A percentile compares a stretch with the other conserved stretches of the same genome.
Evolutionary conservation across 1,140 invertebrate species (phyloP).

Genomic region (Monochamus saltuarius): DNA sequence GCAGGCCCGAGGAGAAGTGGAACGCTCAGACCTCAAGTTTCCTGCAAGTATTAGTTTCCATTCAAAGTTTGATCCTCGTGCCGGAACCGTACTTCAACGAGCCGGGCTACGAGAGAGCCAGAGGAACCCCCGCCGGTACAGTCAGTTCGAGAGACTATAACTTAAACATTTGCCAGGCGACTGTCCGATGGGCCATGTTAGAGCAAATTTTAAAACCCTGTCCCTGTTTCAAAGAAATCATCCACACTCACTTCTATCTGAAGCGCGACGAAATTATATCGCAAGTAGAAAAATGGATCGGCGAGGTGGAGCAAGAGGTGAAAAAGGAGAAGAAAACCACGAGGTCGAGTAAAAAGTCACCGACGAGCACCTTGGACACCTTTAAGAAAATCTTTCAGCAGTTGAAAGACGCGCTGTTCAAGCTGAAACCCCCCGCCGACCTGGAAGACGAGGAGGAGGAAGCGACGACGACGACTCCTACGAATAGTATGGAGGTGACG

Average conservation of each 20-base stretch:
- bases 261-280: slow-evolving; percentile 88
- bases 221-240: slow-evolving; percentile 92
- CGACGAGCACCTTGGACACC: slow-evolving; percentile 29
- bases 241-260: slow-evolving; percentile 92
- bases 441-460: slow-evolving; percentile 54
- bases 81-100: slow-evolving; percentile 98
- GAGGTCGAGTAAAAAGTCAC: slow-evolving; percentile 25
- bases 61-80: slow-evolving; percentile 93
- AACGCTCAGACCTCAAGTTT: slow-evolving; percentile 96
- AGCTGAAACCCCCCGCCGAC: slow-evolving; percentile 72
- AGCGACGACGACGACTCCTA: slow-evolving; percentile 41
- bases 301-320: slow-evolving; percentile 56
- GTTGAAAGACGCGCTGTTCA: slow-evolving; percentile 52
- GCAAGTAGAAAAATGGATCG: slow-evolving; percentile 88
- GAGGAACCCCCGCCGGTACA: slow-evolving; percentile 84
- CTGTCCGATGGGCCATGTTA: slow-evolving; percentile 94
- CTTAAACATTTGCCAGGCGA: slow-evolving; percentile 93
- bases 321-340: slow-evolving; percentile 28
- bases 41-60: slow-evolving; percentile 93
- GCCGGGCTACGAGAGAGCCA: slow-evolving; percentile 85
- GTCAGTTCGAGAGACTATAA: slow-evolving; percentile 92
- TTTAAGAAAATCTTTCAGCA: slow-evolving; percentile 73
- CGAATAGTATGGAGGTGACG: slow-evolving; percentile 37
- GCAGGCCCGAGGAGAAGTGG: slow-evolving; percentile 98
- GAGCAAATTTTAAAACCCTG: slow-evolving; percentile 89